Evolutionary conservation across 2,113 vertebrate species (phyloP).

Genomic region (Ceyx melanurus): DNA sequence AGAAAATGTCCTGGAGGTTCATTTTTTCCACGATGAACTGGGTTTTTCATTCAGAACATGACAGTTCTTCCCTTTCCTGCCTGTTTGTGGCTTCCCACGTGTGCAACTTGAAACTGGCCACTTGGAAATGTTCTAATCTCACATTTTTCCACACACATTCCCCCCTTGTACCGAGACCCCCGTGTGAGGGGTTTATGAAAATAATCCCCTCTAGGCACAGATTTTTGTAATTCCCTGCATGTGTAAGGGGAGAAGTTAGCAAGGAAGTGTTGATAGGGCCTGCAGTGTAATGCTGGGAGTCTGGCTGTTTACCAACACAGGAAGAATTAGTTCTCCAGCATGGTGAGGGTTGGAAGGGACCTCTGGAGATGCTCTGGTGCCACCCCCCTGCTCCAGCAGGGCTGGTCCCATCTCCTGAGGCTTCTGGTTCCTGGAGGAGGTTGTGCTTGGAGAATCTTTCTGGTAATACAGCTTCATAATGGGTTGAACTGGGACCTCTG

Average conservation of each 20-base stretch:
- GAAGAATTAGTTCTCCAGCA: neutral
- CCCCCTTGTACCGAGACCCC: slow-evolving; percentile 6
- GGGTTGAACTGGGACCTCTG: neutral
- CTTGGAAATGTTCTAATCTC: slow-evolving; percentile 45
- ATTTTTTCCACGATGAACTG: neutral
- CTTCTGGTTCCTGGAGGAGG: neutral
- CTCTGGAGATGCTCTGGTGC: neutral
- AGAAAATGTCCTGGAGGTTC: neutral
- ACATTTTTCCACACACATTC: slow-evolving; percentile 61
- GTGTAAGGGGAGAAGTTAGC: neutral
- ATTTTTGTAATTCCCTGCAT: slow-evolving; percentile 20
- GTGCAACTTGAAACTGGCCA: slow-evolving; percentile 28
- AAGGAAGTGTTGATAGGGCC: slow-evolving; percentile 21
- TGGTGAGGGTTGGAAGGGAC: neutral
- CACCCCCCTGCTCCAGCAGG: neutral
- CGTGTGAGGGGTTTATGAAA: neutral
- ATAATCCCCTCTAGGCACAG: slow-evolving; percentile 29
- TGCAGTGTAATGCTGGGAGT: neutral
- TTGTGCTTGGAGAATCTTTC: neutral
- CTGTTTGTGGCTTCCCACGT: slow-evolving; percentile 32
- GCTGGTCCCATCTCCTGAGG: neutral
- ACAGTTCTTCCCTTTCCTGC: neutral
- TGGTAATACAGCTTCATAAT: neutral
- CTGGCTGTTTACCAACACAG: neutral
- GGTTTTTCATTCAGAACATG: neutral